A percentile compares a stretch with the other conserved stretches of the same genome.
Conservation (phyloP, 1,140 invertebrate species). For the Sinonovacula constricta region DNA sequence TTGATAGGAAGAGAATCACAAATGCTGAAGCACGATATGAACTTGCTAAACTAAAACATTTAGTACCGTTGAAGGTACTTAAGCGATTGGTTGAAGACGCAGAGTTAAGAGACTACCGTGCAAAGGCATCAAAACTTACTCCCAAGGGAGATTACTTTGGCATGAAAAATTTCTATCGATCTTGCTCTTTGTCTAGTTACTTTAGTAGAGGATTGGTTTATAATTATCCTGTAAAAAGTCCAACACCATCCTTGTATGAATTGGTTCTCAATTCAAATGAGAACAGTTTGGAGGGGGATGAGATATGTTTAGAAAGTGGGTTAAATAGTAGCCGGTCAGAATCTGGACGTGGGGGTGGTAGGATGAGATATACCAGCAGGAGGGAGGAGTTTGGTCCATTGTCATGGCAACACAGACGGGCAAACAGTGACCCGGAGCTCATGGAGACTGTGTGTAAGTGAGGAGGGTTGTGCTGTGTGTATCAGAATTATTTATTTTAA, state of each 20-base stretch:
- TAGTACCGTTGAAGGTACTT: constrained; percentile 36
- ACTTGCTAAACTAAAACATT: constrained; percentile 33
- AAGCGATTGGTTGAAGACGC: constrained; percentile 29
- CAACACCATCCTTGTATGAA: constrained; percentile 19
- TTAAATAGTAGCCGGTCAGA: constrained; percentile 34
- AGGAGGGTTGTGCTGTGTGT: neutral
- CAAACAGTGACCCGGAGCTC: constrained; percentile 19
- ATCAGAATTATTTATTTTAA: no score
- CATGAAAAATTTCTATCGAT: constrained; percentile 32
- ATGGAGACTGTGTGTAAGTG: neutral
- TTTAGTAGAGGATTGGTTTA: constrained; percentile 27
- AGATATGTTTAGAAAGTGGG: constrained; percentile 28
- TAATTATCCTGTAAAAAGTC: constrained; percentile 17
- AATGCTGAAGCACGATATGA: constrained; percentile 32
- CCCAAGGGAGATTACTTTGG: constrained; percentile 51
- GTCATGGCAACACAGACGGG: neutral
- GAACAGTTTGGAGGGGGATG: neutral
- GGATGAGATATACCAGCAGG: neutral
- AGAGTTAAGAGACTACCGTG: constrained; percentile 46
- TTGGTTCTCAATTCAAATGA: constrained; percentile 18
- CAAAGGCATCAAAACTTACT: constrained; percentile 42
- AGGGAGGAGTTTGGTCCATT: no score
- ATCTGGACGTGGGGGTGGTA: neutral
- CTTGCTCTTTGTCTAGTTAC: constrained; percentile 33
- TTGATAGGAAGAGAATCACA: constrained; percentile 2